Conservation (phyloP, 1,140 invertebrate species). For the Archivesica marissinica region DNA sequence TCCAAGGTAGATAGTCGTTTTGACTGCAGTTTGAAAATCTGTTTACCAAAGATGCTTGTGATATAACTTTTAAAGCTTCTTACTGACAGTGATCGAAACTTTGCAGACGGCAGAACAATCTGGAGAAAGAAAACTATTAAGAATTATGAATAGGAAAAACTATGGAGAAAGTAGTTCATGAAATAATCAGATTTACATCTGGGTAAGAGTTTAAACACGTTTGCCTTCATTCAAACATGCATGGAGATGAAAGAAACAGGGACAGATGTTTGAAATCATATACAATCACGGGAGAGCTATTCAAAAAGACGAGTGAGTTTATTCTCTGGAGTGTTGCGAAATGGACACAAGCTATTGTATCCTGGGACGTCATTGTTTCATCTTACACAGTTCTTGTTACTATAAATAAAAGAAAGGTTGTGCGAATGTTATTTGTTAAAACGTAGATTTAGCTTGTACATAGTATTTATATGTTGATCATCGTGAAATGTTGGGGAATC, state of each 20-base stretch:
- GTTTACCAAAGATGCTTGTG: not conserved
- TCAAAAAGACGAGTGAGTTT: too few relatives aligned
- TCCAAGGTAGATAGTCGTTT: constrained; percentile 7
- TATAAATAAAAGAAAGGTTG: constrained; percentile 17
- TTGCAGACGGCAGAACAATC: not conserved
- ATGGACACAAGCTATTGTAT: not conserved
- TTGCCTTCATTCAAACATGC: too few relatives aligned
- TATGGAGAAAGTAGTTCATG: too few relatives aligned
- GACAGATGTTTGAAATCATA: too few relatives aligned
- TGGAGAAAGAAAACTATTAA: not conserved
- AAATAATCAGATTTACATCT: too few relatives aligned
- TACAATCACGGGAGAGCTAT: too few relatives aligned
- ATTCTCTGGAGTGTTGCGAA: not conserved
- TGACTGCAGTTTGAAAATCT: not conserved
- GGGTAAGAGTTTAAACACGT: too few relatives aligned
- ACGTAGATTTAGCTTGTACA: not conserved
- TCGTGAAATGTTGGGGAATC: constrained; percentile 13
- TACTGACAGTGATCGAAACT: not conserved
- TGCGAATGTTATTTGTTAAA: constrained; percentile 3
- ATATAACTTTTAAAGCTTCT: not conserved
- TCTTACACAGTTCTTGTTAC: not conserved
- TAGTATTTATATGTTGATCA: constrained; percentile 28
- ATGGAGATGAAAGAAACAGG: too few relatives aligned
- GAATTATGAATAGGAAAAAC: not conserved
- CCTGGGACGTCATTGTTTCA: constrained; percentile 8